Evolutionary conservation across 2,888 invertebrate genomes (phyloP), one percentile per base, ranked within the genome.

Genomic region (Drosophila stalkeri): DNA sequence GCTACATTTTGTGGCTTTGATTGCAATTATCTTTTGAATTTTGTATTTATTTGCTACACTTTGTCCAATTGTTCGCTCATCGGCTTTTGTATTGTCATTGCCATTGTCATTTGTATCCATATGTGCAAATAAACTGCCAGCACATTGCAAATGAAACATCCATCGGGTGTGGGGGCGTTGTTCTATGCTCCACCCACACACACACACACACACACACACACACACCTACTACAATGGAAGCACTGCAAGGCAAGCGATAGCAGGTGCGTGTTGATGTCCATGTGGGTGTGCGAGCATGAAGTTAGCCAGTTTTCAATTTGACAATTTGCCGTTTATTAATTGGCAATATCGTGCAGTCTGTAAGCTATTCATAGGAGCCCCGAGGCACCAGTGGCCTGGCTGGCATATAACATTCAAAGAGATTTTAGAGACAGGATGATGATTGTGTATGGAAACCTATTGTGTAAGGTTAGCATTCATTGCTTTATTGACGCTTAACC

Each of bases 1-100:
- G 86, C 88, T 72, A 82, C 90, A 86, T 82, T 88, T 87, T 91
- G 91, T 84, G 90, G 87, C 83, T 88, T 88, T 87, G 81, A 86
- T 83, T 86, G 89, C 91, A 91, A 92, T 91, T 91, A 92, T 91
- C 89, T 81, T 82, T 81, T 90, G 88, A 81, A 91, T 89, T 91
- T 87, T 81, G 82, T 83, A 90, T 86, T 84, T 87, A 82, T 80
- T 86, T 87, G 91, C 89, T 88, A 83, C 90, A 90, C 86, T 90
- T 81, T 88, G 79, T 62, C 63, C 86, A 88, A 88, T 86, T 87
- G 90, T 87, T 79, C 80, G 78, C 59, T 75, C 54, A 68, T 46
- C 75, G 75, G 70, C 66, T 72, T 68, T 87, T 87, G 78, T 75
- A 59, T 79, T 77, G 64, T 64, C 71, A 66, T 72, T 67, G 75